Conservation (phyloP, 2,797 vertebrate species). For the Manis crassicaudata region DNA sequence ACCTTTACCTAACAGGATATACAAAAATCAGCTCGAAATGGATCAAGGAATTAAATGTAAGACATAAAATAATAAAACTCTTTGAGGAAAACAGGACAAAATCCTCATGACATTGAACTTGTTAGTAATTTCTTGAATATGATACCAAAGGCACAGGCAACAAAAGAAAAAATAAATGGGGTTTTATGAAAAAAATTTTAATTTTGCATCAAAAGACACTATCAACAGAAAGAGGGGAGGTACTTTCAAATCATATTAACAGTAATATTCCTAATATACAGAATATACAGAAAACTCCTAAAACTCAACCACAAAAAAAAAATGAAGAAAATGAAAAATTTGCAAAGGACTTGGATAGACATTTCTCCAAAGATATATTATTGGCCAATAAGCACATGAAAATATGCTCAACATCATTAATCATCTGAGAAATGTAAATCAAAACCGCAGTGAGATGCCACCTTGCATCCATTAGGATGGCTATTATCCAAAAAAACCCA, state of each 20-base stretch:
- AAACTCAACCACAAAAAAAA: not conserved
- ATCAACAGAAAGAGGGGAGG: not conserved
- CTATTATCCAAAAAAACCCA: not conserved
- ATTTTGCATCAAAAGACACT: not conserved
- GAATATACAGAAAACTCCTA: not conserved
- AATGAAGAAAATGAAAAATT: not conserved
- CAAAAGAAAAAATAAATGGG: not conserved
- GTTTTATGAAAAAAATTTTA: not conserved
- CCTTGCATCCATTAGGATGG: rapidly evolving
- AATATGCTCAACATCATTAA: not conserved
- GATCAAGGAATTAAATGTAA: not conserved
- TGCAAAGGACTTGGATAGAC: not conserved
- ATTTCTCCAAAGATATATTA: not conserved
- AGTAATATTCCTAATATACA: not conserved
- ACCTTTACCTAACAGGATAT: not conserved
- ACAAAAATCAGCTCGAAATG: not conserved
- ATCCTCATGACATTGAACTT: not conserved
- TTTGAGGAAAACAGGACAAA: not conserved
- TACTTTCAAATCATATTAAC: not conserved
- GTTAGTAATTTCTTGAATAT: not conserved
- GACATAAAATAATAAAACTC: not conserved
- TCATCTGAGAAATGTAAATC: not conserved
- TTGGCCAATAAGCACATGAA: not conserved
- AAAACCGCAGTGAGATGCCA: not conserved
- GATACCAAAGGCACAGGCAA: not conserved